Conservation (phyloP, 1,140 invertebrate genomes). For the Cotesia glomerata region DNA sequence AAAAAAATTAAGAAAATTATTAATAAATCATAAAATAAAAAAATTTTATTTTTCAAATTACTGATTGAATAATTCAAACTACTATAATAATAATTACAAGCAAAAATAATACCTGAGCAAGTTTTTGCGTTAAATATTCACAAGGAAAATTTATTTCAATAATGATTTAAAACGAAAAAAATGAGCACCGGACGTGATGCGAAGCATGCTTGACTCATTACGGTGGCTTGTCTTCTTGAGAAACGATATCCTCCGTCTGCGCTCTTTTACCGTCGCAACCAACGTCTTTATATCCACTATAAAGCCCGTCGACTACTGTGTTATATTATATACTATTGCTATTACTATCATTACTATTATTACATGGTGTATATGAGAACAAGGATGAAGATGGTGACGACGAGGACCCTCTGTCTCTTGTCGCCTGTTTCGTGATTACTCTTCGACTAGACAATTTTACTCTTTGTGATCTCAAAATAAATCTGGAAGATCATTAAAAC, state of each 20-base stretch:
- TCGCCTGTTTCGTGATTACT: no score
- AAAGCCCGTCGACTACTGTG: slow-evolving; percentile 16
- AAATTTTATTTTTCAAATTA: no score
- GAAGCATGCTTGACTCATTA: slow-evolving; percentile 56
- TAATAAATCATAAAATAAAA: no score
- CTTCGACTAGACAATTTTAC: no score
- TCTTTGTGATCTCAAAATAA: background rate
- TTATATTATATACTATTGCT: background rate
- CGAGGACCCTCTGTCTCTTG: background rate
- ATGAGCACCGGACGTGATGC: slow-evolving; percentile 53
- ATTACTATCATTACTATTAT: slow-evolving; percentile 44
- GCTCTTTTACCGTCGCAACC: slow-evolving; percentile 28
- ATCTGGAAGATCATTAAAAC: background rate
- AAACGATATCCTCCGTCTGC: slow-evolving; percentile 42
- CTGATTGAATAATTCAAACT: no score
- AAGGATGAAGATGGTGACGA: no score
- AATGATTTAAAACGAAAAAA: background rate
- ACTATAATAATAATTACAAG: no score
- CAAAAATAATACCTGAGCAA: no score
- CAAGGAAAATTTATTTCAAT: slow-evolving; percentile 8
- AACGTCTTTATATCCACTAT: slow-evolving; percentile 32
- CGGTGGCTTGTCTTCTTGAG: slow-evolving; percentile 54
- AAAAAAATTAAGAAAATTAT: no score
- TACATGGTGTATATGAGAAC: background rate
- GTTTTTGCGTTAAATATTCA: background rate